These are phyloP conservation scores for Antechinus flavipes DNA, from an alignment of 2,113 vertebrate genomes.

Conservation along the genomic window DNA sequence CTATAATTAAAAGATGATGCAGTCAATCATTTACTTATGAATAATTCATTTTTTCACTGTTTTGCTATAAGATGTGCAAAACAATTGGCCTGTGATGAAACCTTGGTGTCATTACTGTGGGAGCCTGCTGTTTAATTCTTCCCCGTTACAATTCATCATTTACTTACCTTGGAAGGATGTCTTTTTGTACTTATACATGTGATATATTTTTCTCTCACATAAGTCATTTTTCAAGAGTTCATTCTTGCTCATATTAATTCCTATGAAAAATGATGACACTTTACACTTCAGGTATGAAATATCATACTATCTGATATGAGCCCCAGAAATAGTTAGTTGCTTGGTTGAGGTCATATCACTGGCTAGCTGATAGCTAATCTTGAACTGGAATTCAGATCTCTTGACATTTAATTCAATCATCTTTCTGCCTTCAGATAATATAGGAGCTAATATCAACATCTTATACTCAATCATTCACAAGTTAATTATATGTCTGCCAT, in stretches of 20 bases:
- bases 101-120: conserved; percentile 42
- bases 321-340: background rate
- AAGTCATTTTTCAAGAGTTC: conserved; percentile 46
- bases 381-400: conserved; percentile 15
- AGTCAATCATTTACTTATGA: conserved; percentile 35
- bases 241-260: conserved; percentile 64
- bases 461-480: background rate
- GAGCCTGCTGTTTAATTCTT: conserved; percentile 5
- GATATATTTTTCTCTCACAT: conserved; percentile 60
- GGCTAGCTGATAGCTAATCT: background rate
- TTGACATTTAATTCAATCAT: background rate
- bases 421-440: background rate
- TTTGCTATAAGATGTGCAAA: conserved; percentile 46
- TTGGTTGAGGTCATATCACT: background rate
- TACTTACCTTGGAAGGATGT: conserved; percentile 50
- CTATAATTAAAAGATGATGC: background rate
- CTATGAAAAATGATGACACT: conserved; percentile 44
- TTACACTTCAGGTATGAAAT: background rate
- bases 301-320: background rate
- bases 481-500: background rate
- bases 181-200: conserved; percentile 51
- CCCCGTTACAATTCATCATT: conserved; percentile 53
- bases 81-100: background rate
- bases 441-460: background rate
- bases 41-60: conserved; percentile 37